phyloP scores from a whole-genome alignment of 2,113 vertebrate genomes.

The Odobenus rosmarus region DNA sequence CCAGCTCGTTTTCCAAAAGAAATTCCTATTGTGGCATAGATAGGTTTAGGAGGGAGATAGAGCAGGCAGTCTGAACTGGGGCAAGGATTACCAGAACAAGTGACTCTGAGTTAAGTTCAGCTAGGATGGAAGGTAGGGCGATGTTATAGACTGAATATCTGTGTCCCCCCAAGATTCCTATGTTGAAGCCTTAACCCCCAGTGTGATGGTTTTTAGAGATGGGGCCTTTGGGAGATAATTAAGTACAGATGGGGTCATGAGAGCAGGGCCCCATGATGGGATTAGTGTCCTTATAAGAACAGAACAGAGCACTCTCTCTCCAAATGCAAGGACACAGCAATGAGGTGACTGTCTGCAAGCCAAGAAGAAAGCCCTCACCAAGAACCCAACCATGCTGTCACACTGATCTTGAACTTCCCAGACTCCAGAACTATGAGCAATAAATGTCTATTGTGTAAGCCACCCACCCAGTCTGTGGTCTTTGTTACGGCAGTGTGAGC shows the following conservation, averaged over 20 bases:
- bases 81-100: background rate
- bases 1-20: background rate
- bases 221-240: background rate
- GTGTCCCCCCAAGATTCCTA: too few relatives aligned
- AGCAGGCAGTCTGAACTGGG: background rate
- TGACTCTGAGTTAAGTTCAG: background rate
- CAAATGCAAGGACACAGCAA: background rate
- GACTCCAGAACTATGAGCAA: background rate
- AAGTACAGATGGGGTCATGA: background rate
- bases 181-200: background rate
- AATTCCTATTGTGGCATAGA: background rate
- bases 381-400: background rate
- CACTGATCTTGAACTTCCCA: background rate
- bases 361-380: background rate
- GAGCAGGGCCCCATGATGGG: accelerated
- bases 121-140: background rate
- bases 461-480: background rate
- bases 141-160: background rate
- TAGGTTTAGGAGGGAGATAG: background rate
- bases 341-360: background rate
- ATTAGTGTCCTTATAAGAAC: background rate
- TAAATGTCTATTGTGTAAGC: background rate
- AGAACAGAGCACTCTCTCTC: background rate
- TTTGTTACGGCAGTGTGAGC: background rate
- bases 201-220: background rate